Conservation (phyloP, 2,113 vertebrate species). For the Oreochromis tanganicae region DNA sequence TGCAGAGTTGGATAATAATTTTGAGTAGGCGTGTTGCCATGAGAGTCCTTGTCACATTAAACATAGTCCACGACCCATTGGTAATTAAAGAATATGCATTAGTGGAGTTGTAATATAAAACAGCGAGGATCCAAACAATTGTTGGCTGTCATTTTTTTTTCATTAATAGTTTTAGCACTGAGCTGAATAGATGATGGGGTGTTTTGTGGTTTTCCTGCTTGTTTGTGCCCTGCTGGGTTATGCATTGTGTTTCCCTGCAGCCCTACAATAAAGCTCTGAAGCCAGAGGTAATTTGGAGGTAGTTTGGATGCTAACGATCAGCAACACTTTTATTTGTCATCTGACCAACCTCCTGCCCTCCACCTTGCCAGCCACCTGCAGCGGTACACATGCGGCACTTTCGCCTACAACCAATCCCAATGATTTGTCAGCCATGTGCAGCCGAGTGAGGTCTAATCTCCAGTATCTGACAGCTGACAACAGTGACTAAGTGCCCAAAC, state of each 20-base stretch:
- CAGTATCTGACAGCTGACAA: constrained; percentile 62
- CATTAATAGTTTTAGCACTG: not conserved
- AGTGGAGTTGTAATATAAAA: not conserved
- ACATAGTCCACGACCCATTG: not conserved
- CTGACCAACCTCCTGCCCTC: not conserved
- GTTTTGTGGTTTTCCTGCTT: not conserved
- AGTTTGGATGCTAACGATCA: not conserved
- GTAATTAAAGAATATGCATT: not conserved
- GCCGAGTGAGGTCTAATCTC: constrained; percentile 49
- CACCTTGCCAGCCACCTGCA: not conserved
- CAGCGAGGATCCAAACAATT: too few relatives aligned
- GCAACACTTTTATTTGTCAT: constrained; percentile 18
- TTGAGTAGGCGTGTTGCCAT: not conserved
- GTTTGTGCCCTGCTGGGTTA: not conserved
- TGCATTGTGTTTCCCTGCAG: not conserved
- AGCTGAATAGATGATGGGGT: not conserved
- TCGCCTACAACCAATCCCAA: constrained; percentile 11
- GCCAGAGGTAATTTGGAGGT: not conserved
- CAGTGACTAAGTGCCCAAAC: constrained; percentile 63
- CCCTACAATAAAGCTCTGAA: not conserved
- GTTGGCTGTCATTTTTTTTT: not conserved
- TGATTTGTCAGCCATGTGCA: constrained; percentile 52
- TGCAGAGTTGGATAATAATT: not conserved
- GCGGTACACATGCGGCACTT: constrained; percentile 6
- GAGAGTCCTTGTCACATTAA: not conserved